Percentiles rank a stretch among this genome's conserved stretches.
Conservation (phyloP, 2,797 vertebrate genomes). For the Scolopax bukidnonensis region DNA sequence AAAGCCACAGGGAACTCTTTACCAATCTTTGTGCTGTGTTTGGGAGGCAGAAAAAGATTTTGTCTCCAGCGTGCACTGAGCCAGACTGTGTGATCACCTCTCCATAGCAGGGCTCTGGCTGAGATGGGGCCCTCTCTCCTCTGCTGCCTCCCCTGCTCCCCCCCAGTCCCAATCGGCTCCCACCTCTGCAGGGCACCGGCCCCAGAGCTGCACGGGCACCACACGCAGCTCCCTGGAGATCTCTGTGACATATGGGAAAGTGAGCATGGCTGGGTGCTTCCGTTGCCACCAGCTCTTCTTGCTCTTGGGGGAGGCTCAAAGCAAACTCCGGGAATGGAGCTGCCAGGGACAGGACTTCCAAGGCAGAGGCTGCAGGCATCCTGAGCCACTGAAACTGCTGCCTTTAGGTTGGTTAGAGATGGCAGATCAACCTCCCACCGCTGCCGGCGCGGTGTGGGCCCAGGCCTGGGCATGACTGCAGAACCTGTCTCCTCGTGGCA, state of each 20-base stretch:
- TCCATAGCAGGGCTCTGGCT: not conserved
- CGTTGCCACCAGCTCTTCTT: not conserved
- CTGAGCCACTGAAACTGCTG: not conserved
- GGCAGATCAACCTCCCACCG: not conserved
- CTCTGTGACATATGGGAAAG: too few species aligned
- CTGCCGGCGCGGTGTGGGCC: too few species aligned
- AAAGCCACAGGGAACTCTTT: not conserved
- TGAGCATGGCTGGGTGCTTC: not conserved
- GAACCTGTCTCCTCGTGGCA: not conserved
- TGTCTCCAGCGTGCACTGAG: not conserved
- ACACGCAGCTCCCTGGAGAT: not conserved
- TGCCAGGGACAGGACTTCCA: not conserved
- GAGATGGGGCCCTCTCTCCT: too few species aligned
- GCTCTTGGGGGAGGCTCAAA: not conserved
- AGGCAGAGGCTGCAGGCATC: not conserved
- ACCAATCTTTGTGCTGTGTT: not conserved
- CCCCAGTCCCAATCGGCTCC: fast-evolving
- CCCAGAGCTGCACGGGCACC: not conserved
- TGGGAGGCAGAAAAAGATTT: not conserved
- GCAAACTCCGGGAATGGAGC: not conserved
- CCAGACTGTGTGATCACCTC: not conserved
- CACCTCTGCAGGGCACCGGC: not conserved
- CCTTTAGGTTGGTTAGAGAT: not conserved
- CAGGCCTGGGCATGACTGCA: not conserved
- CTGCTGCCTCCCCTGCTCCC: too few species aligned